phyloP scores from a whole-genome alignment of 2,888 invertebrate species.

The Athalia cordata region DNA sequence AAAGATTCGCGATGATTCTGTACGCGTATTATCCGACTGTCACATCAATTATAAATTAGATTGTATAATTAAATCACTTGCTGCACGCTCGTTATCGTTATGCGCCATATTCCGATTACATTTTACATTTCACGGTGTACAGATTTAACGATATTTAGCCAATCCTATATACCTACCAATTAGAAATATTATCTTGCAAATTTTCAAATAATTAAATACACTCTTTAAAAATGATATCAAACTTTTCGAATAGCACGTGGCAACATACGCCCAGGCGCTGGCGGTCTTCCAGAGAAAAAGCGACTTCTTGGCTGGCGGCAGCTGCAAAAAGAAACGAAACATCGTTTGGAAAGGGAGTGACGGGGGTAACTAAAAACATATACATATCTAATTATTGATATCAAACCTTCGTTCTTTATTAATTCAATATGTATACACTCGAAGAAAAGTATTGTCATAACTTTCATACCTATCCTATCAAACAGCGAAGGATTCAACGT shows the following conservation, averaged over 20 bases:
- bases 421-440: not conserved
- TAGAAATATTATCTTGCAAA: not conserved
- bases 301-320: constrained; percentile 37
- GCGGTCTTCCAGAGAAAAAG: constrained; percentile 49
- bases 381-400: not conserved
- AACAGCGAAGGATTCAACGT: not conserved
- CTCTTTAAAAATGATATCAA: not conserved
- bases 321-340: constrained; percentile 24
- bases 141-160: not conserved
- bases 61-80: not conserved
- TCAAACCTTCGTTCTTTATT: not conserved
- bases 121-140: not conserved
- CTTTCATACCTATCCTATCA: too few relatives aligned
- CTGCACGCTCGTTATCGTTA: not conserved
- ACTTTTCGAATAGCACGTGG: constrained; percentile 20
- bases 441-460: not conserved
- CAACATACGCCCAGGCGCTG: constrained; percentile 47
- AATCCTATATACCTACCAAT: not conserved
- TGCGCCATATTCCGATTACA: not conserved
- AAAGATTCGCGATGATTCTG: too few relatives aligned
- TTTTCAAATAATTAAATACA: not conserved
- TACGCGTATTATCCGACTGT: not conserved
- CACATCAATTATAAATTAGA: not conserved
- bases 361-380: constrained; percentile 25
- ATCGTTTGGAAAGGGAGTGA: constrained; percentile 12